phyloP scores from a whole-genome alignment of 2,797 vertebrate genomes.

The Scolopax bukidnonensis region DNA sequence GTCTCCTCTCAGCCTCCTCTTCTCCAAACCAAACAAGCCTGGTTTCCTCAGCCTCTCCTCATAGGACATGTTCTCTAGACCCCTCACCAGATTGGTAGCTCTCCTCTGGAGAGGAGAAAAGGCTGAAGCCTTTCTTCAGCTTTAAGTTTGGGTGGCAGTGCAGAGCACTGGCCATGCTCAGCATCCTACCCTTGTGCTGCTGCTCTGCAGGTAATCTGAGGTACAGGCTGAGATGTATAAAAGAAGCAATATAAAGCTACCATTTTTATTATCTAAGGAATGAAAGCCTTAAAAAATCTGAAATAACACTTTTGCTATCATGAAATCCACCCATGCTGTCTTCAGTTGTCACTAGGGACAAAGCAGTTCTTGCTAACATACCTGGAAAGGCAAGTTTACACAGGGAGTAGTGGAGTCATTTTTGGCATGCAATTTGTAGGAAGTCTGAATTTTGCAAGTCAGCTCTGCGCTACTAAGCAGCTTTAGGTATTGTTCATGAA shows the following conservation, averaged over 20 bases:
- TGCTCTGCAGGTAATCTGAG: background rate
- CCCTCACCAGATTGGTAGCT: too few species aligned
- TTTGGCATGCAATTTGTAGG: background rate
- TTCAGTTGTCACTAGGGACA: background rate
- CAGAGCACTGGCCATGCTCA: background rate
- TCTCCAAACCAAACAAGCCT: too few species aligned
- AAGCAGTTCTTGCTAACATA: background rate
- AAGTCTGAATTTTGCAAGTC: background rate
- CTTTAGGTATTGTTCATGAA: background rate
- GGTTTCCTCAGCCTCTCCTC: too few species aligned
- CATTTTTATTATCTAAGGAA: background rate
- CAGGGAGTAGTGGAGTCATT: background rate
- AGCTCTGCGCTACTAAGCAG: background rate
- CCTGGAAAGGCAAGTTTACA: background rate
- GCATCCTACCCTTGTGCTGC: background rate
- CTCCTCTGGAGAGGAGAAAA: too few species aligned
- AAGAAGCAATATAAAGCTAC: background rate
- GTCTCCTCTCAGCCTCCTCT: too few species aligned
- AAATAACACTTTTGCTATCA: background rate
- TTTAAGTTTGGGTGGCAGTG: background rate
- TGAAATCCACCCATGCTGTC: background rate
- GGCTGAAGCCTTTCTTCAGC: background rate
- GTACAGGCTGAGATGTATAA: background rate
- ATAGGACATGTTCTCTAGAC: too few species aligned
- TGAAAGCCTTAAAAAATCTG: background rate